These are phyloP conservation scores for Drosophila testacea DNA, from an alignment of 2,888 invertebrate genomes.

Conservation along the genomic window DNA sequence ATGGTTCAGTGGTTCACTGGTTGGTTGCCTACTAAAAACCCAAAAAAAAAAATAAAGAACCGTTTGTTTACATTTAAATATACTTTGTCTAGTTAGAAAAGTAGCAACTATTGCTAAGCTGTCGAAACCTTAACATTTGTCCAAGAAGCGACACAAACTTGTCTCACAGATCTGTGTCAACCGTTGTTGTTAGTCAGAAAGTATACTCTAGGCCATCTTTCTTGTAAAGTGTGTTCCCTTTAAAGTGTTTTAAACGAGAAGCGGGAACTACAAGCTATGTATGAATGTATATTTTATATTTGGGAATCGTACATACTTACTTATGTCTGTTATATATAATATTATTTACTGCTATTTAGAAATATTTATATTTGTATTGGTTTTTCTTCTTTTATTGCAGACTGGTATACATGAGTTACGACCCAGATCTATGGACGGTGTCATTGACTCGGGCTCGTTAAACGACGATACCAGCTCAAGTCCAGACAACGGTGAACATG, in stretches of 20 bases:
- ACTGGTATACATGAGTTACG: conserved; percentile 83
- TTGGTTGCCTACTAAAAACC: conserved; percentile 17
- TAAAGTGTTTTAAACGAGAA: background rate
- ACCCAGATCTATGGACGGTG: conserved; percentile 84
- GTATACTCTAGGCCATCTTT: conserved; percentile 14
- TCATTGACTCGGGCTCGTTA: conserved; percentile 84
- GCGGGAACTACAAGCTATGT: background rate
- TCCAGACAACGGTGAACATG: conserved; percentile 80
- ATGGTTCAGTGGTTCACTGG: conserved; percentile 13
- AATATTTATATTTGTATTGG: conserved; percentile 12
- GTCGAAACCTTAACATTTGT: conserved; percentile 42
- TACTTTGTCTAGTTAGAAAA: conserved; percentile 58
- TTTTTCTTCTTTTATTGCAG: conserved; percentile 64
- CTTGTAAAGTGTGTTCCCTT: conserved; percentile 11
- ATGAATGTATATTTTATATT: background rate
- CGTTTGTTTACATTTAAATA: conserved; percentile 71
- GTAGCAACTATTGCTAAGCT: conserved; percentile 16
- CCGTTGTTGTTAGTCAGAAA: conserved; percentile 44
- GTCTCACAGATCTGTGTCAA: conserved; percentile 58
- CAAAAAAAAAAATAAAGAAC: conserved; percentile 54
- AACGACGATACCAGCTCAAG: conserved; percentile 84
- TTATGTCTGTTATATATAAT: background rate
- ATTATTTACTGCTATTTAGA: conserved; percentile 15
- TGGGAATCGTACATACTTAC: background rate
- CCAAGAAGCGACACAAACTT: conserved; percentile 19